phyloP scores from a whole-genome alignment of 2,113 vertebrate genomes.

The Lasiurus borealis region DNA sequence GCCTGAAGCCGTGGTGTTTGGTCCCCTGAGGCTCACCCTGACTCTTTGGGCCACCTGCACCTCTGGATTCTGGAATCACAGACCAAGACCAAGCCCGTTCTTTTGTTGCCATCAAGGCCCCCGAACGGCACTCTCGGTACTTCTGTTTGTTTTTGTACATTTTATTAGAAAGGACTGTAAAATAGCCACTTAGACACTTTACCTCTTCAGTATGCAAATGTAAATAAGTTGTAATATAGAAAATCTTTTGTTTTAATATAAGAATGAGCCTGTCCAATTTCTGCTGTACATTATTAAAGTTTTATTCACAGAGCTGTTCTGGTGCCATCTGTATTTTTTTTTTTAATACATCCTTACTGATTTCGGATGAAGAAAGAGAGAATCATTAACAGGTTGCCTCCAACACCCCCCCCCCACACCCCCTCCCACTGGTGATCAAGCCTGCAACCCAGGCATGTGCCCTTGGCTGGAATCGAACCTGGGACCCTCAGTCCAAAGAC shows the following conservation, averaged over 20 bases:
- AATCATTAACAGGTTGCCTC: too few relatives aligned
- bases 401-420: too few relatives aligned
- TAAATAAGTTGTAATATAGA: conserved; percentile 92
- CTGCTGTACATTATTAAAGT: conserved; percentile 93
- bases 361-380: too few relatives aligned
- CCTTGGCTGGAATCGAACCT: too few relatives aligned
- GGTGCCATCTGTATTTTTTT: not conserved
- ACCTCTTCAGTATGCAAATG: conserved; percentile 94
- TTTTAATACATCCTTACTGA: too few relatives aligned
- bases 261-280: conserved; percentile 90
- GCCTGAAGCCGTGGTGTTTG: conserved; percentile 39
- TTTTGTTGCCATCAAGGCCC: conserved; percentile 56
- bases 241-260: conserved; percentile 92
- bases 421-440: too few relatives aligned
- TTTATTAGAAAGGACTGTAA: conserved; percentile 91
- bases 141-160: conserved; percentile 89
- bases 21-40: conserved; percentile 51
- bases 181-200: conserved; percentile 94
- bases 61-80: conserved; percentile 73
- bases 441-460: too few relatives aligned
- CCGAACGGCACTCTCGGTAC: conserved; percentile 82
- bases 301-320: conserved; percentile 86
- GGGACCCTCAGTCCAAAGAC: too few relatives aligned
- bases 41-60: conserved; percentile 67
- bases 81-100: conserved; percentile 81